Base-by-base conservation (phyloP, 1,140 invertebrate genomes). In the Platyscapa corneri region DNA sequence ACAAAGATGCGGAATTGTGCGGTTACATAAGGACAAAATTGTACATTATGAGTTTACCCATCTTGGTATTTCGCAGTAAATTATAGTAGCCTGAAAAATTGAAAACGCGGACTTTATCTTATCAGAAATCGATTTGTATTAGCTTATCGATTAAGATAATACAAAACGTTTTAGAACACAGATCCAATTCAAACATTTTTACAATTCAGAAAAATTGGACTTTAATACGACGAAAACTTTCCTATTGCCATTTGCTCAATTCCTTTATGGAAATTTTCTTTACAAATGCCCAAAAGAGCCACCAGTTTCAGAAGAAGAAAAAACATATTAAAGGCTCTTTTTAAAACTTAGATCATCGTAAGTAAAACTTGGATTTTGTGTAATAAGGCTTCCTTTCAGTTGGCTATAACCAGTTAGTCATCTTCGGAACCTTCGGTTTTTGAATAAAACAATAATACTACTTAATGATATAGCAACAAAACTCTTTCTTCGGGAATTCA, bases 231-330 rank as follows among this genome's bases (percentile, higher is more conserved):
- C 27, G 10, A 60, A 23, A 27, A 23, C 5, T 60, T 27, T 23
- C 23, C 10, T 53, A 14, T 2, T 14, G 16, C 16, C 70, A 37
- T 74, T 74, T 74, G 65, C 67, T 82, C 56, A 74, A 74, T 82
- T 72, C 67, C 5, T 30, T 5, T 46, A 39, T 56, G 67, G 74
- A 82, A 74, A 82, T 74, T 74, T 46, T 30, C 18, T 20, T n/a
- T n/a, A 12, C 32, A 7, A 46, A 30, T 53, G 18, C 34, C 65
- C 30, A 27, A 5, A 39, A 27, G 7, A 0, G 20, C 53, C 27
- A 10, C 23, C 30, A 82, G 37, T 75, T 60, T 10, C 49, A 0
- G 8, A 18, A n/a, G 60, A 39, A 39, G 72, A 30, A 82, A 82
- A 60, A 70, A 7, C 70, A n/a, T 42, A 39, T 8, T 74, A 42